Percentiles rank a stretch among this genome's conserved stretches.
Evolutionary conservation across 2,888 invertebrate species (phyloP).

Genomic region (Lymantria dispar): DNA sequence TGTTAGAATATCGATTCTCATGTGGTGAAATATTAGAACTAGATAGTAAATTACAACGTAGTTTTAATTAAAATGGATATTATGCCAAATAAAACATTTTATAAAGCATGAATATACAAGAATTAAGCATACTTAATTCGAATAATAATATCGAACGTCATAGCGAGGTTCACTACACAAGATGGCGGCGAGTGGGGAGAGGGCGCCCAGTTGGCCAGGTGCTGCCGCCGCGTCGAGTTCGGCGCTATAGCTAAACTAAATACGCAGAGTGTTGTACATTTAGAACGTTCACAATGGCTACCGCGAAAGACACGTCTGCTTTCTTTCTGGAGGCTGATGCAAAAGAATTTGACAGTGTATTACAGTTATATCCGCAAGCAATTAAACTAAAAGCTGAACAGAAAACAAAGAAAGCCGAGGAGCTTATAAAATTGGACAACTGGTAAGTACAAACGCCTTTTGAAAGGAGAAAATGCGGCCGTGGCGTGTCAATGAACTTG

Average conservation of each 20-base stretch:
- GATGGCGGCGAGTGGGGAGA: conserved; percentile 82
- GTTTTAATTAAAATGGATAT: conserved; percentile 15
- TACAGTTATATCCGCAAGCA: conserved; percentile 95
- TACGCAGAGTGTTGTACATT: conserved; percentile 80
- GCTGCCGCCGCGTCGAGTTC: conserved; percentile 84
- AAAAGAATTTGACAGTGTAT: conserved; percentile 92
- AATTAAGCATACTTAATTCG: conserved; percentile 50
- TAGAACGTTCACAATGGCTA: conserved; percentile 89
- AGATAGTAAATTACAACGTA: conserved; percentile 13
- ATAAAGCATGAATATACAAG: conserved; percentile 36
- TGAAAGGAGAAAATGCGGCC: conserved; percentile 82
- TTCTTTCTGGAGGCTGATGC: conserved; percentile 96
- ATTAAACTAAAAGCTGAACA: conserved; percentile 94
- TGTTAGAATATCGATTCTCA: conserved; percentile 41
- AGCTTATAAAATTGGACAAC: conserved; percentile 96
- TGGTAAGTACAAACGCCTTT: conserved; percentile 89
- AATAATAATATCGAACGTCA: conserved; percentile 80
- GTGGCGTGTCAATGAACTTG: conserved; percentile 84
- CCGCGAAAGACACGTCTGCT: conserved; percentile 95
- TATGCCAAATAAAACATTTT: conserved; percentile 27
- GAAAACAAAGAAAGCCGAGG: conserved; percentile 96
- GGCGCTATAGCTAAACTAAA: conserved; percentile 82
- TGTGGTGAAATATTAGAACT: conserved; percentile 22
- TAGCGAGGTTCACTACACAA: conserved; percentile 72
- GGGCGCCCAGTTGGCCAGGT: conserved; percentile 82